phyloP scores from a whole-genome alignment of 2,797 vertebrate species.

The Glossophaga mutica region DNA sequence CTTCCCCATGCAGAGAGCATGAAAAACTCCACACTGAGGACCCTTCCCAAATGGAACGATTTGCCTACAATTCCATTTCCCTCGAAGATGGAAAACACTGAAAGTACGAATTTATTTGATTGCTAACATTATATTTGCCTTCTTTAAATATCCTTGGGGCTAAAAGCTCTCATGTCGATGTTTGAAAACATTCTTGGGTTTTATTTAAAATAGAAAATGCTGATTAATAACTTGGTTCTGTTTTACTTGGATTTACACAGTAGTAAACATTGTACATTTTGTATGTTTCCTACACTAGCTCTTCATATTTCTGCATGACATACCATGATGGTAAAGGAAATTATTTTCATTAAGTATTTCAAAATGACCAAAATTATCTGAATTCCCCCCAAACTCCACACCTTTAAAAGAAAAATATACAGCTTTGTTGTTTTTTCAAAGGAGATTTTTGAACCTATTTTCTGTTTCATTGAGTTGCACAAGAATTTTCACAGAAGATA shows the following conservation, averaged over 20 bases:
- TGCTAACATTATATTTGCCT: slow-evolving; percentile 67
- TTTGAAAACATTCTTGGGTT: not conserved
- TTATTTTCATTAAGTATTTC: not conserved
- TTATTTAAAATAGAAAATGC: not conserved
- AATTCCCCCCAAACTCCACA: not conserved
- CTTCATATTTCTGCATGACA: not conserved
- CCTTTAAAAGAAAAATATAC: not conserved
- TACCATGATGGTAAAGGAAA: not conserved
- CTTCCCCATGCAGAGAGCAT: slow-evolving; percentile 68
- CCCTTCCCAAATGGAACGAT: slow-evolving; percentile 65
- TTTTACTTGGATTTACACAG: not conserved
- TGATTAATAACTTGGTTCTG: not conserved
- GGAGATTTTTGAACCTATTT: not conserved
- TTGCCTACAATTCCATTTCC: slow-evolving; percentile 72
- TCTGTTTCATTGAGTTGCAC: slow-evolving; percentile 7
- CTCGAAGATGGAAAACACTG: not conserved
- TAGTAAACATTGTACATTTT: not conserved
- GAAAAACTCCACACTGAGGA: slow-evolving; percentile 72
- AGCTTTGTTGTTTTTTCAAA: not conserved
- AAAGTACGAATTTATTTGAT: slow-evolving; percentile 27
- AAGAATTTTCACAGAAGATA: not conserved
- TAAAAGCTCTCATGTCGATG: not conserved
- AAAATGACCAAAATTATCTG: not conserved
- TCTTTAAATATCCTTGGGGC: not conserved
- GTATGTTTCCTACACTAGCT: not conserved